Evolutionary conservation across 2,797 vertebrate genomes (phyloP), one percentile per base, ranked within the genome.

Genomic region (Carapus acus): DNA sequence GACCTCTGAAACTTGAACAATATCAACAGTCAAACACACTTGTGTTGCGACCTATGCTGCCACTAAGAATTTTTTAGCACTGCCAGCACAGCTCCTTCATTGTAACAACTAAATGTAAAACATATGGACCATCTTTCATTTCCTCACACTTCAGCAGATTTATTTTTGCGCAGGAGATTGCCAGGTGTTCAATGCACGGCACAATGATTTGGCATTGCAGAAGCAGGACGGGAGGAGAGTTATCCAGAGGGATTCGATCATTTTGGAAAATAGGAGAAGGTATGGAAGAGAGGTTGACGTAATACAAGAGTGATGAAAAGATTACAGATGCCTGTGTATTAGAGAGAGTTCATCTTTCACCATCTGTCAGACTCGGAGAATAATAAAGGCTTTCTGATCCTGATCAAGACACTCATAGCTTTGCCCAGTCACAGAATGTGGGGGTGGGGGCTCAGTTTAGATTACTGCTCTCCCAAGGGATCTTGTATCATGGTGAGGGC

Each of bases 351-450:
- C 69, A 46, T 77, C 65, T 71, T 75, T 64, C 15, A 24, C 80
- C 79, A 84, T 86, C 81, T 86, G 83, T 76, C 57, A 27, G 57
- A 13, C 62, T 49, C 43, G 58, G 63, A 68, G 49, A 71, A 54
- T 56, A 38, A 63, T 77, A 71, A 75, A 58, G 65, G 62, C 69
- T 64, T 71, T 70, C 56, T 63, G 67, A 71, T 59, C 62, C 57
- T 68, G 74, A 83, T 79, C 65, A 73, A 83, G 77, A 80, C 72
- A 71, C 77, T 77, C 59, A 73, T 58, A 67, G 63, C 55, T 46
- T 38, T 2, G 44, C 56, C 67, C 72, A 54, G 69, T 67, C 73
- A 80, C 51, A 58, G 51, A 40, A 66, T 70, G 55, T 44, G 55
- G 47, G 51, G 53, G n/a, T 69, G 58, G 58, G 60, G 27, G 47